Conservation (phyloP, 2,888 invertebrate species). For the Ariolimax columbianus region DNA sequence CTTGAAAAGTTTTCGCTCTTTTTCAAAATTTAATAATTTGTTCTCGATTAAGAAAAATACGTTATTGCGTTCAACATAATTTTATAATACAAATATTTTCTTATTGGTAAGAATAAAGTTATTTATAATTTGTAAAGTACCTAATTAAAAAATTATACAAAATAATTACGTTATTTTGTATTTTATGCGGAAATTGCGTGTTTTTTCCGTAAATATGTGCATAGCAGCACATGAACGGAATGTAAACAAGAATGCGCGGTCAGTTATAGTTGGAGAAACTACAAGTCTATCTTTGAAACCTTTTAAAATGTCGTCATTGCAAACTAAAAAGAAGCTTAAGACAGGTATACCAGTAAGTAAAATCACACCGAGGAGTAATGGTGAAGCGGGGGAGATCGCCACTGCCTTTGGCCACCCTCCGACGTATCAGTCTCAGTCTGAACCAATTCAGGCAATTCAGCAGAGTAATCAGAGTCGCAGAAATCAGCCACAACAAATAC, state of each 20-base stretch:
- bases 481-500: background rate
- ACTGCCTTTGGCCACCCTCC: background rate
- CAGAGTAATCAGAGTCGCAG: too few relatives aligned
- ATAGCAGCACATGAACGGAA: slow-evolving; percentile 27
- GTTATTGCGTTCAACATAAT: background rate
- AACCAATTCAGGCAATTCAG: background rate
- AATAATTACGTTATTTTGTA: background rate
- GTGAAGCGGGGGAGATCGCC: background rate
- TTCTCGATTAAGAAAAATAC: background rate
- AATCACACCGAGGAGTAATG: background rate
- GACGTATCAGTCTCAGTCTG: background rate
- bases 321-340: slow-evolving; percentile 19
- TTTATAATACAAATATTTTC: background rate
- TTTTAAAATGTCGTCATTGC: background rate
- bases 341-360: slow-evolving; percentile 33
- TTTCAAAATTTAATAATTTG: background rate
- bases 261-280: background rate
- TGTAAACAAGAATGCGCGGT: slow-evolving; percentile 46
- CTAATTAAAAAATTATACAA: background rate
- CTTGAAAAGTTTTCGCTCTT: background rate
- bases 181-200: background rate
- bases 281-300: background rate
- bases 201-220: background rate
- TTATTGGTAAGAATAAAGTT: background rate
- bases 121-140: background rate